phyloP scores from a whole-genome alignment of 2,797 vertebrate genomes.

The Mormyrus proboscirostris region DNA sequence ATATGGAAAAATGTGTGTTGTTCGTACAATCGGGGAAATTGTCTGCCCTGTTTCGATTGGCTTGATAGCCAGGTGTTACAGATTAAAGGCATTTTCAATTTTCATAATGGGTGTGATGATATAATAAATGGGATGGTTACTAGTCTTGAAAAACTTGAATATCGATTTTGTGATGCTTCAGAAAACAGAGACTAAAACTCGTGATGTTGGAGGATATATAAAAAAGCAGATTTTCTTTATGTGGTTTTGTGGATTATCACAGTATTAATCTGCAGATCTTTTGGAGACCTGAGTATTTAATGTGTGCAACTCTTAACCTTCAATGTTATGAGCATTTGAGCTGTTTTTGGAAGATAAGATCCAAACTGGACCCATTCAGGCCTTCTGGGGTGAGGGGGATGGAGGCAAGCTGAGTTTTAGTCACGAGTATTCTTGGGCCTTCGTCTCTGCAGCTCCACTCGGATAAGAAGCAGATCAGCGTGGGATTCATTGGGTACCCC shows the following conservation, averaged over 20 bases:
- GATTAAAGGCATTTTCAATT: neutral
- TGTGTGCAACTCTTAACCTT: neutral
- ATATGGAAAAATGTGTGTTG: neutral
- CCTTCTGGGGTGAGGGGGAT: neutral
- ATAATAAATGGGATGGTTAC: neutral
- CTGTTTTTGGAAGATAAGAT: neutral
- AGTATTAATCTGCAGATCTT: neutral
- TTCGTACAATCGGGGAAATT: neutral
- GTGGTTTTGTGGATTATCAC: neutral
- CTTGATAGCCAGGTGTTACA: neutral
- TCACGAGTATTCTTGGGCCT: no score
- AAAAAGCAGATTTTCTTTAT: neutral
- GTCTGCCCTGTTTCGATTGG: neutral
- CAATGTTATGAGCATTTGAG: neutral
- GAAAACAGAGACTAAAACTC: neutral
- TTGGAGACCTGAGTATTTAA: neutral
- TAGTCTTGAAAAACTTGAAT: neutral
- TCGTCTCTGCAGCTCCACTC: constrained; percentile 75
- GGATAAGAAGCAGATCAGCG: constrained; percentile 98
- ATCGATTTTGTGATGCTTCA: neutral
- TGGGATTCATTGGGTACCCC: constrained; percentile 97
- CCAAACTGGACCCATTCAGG: neutral
- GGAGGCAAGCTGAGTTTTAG: neutral
- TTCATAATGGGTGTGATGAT: neutral
- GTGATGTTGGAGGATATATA: neutral